Conservation (phyloP, 2,888 invertebrate genomes). For the Phaonia tiefii region DNA sequence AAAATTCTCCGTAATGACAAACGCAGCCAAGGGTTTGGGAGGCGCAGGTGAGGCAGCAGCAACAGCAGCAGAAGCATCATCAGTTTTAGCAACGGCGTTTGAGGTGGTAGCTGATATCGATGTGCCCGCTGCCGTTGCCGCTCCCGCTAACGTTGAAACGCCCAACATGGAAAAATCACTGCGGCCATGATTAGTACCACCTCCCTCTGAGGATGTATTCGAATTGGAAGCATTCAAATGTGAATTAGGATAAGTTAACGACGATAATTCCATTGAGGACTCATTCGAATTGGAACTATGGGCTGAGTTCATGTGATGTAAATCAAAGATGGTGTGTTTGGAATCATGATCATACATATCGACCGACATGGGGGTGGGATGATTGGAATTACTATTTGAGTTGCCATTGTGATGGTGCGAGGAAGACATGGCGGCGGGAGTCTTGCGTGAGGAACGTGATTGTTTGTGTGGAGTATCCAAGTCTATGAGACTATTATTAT, state of each 20-base stretch:
- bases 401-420: conserved; percentile 74
- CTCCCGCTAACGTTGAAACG: conserved; percentile 23
- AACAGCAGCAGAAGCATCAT: conserved; percentile 31
- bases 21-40: conserved; percentile 77
- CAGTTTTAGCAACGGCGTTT: conserved; percentile 22
- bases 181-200: conserved; percentile 72
- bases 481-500: conserved; percentile 74
- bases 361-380: conserved; percentile 73
- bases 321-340: conserved; percentile 79
- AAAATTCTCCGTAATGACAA: conserved; percentile 79
- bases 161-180: conserved; percentile 73
- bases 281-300: conserved; percentile 78
- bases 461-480: conserved; percentile 78
- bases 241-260: conserved; percentile 77
- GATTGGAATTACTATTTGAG: conserved; percentile 59
- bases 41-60: conserved; percentile 70
- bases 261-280: conserved; percentile 75
- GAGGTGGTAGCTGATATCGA: conserved; percentile 30
- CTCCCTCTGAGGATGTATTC: conserved; percentile 79
- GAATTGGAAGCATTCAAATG: conserved; percentile 79
- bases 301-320: conserved; percentile 75
- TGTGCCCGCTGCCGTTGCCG: neutral
- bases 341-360: conserved; percentile 80
- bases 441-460: conserved; percentile 73
- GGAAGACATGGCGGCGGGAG: conserved; percentile 75